Base-by-base conservation (phyloP, 2,797 vertebrate genomes). In the Denticeps clupeoides region DNA sequence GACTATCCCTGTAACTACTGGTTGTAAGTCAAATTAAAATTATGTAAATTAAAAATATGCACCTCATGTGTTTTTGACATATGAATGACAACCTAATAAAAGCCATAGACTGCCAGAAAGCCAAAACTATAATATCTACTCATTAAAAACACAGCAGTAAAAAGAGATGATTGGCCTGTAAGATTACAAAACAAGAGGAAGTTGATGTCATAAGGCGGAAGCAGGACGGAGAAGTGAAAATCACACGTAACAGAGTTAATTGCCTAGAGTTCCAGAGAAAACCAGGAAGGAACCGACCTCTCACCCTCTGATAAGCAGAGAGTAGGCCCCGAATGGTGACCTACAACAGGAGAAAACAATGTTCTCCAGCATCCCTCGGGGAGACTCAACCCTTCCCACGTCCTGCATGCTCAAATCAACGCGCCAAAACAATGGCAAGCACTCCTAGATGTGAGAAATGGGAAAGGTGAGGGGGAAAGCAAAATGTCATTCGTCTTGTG, bases 211-310 rank as follows among this genome's bases (percentile, higher is more conserved):
- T 57, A 62, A 38, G 16, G 59, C 62, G 65, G 68, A 74, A 79
- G 73, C 63, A 61, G 51, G 60, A 61, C n/a, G 63, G 69, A 74
- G 64, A 67, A 69, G 74, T 77, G 71, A 72, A 71, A 81, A 76
- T 70, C 50, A 55, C 55, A 64, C 56, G 26, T 40, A 58, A 67
- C n/a, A 16, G 23, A 22, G 54, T 32, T 79, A 81, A 84, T 85
- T 79, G 77, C 70, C 67, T 53, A 57, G 37, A 38, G 51, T 57
- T 62, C 62, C 60, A 73, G 78, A 77, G 74, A 72, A 82, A 81
- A 80, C 73, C 79, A 82, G 82, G 82, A 85, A 84, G 80, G 78
- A 83, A 83, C 77, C 69, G 57, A 71, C 65, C 63, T 60, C 9
- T n/a, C 64, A 27, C 49, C 37, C 65, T 53, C 63, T 64, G 77